Evolutionary conservation across 2,888 invertebrate species (phyloP).

Genomic region (Lottia scabra): DNA sequence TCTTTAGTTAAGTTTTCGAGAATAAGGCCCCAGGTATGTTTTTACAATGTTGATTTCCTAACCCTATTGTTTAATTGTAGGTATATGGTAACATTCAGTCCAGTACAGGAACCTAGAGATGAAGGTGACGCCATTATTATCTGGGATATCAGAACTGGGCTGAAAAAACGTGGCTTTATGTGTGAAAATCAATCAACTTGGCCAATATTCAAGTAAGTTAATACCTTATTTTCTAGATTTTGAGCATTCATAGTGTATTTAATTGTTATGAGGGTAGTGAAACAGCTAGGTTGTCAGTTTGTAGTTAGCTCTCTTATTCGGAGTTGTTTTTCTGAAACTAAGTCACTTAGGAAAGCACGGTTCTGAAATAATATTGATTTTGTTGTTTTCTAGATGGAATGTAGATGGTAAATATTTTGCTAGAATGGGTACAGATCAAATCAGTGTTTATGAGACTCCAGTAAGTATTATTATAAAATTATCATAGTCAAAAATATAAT

Average conservation of each 20-base stretch:
- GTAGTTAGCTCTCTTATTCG: no score
- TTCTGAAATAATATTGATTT: background rate
- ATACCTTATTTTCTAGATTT: background rate
- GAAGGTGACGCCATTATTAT: conserved; percentile 86
- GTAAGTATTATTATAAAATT: conserved; percentile 67
- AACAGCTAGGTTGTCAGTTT: no score
- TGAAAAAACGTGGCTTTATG: conserved; percentile 90
- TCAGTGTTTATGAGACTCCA: conserved; percentile 96
- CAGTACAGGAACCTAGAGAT: conserved; percentile 77
- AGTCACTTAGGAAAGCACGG: no score
- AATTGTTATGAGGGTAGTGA: no score
- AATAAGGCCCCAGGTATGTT: no score
- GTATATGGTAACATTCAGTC: conserved; percentile 94
- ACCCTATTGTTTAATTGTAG: conserved; percentile 61
- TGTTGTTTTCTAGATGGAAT: conserved; percentile 78
- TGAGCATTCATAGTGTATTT: no score
- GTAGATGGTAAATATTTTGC: conserved; percentile 96
- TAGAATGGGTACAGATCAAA: conserved; percentile 78
- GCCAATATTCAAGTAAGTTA: conserved; percentile 86
- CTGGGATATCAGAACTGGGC: conserved; percentile 96
- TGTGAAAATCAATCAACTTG: conserved; percentile 78
- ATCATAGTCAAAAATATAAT: no score
- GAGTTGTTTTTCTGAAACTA: no score
- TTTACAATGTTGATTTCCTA: no score
- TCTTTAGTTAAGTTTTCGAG: no score